phyloP scores from a whole-genome alignment of 2,113 vertebrate genomes.

The Enhydra lutris region DNA sequence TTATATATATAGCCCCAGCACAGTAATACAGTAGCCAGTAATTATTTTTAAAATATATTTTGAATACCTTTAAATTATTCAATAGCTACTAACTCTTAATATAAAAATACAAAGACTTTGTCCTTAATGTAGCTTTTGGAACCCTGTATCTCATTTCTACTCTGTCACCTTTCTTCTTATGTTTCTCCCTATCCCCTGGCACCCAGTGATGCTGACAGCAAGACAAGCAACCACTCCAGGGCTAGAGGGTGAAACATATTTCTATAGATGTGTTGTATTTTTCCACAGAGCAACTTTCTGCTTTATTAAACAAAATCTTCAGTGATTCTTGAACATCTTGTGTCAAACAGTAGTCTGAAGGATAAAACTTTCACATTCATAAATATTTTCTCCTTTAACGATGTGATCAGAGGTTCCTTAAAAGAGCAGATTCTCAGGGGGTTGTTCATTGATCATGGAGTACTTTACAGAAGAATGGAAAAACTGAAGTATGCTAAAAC shows the following conservation, averaged over 20 bases:
- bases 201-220: neutral
- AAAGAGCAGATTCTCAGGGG: neutral
- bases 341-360: neutral
- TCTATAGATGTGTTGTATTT: neutral
- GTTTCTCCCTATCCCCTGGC: neutral
- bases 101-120: neutral
- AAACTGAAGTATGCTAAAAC: neutral
- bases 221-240: neutral
- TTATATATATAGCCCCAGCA: neutral
- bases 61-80: neutral
- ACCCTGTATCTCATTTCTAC: neutral
- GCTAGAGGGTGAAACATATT: neutral
- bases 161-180: neutral
- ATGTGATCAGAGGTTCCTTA: neutral
- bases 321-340: neutral
- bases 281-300: neutral
- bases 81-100: neutral
- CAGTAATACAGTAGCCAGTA: neutral
- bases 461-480: neutral
- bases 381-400: neutral
- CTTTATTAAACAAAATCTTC: neutral
- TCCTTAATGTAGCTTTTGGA: neutral
- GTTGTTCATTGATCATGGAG: neutral
- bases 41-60: neutral
- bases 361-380: neutral